Conservation (phyloP, 2,888 invertebrate species). For the Papilio gigon region DNA sequence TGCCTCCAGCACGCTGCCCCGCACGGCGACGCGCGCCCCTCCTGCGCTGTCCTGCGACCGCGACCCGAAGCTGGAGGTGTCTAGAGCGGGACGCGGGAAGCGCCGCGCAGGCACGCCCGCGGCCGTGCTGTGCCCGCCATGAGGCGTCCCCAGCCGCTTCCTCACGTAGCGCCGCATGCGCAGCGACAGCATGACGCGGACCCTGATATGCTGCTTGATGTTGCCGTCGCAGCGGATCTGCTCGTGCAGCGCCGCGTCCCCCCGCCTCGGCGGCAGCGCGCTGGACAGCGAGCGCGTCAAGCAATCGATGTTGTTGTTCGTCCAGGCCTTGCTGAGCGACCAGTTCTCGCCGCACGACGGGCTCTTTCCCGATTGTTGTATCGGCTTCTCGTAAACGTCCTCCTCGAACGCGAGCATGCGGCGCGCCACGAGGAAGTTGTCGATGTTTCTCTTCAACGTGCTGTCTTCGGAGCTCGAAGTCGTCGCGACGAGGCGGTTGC, state of each 20-base stretch:
- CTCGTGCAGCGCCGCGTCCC: constrained; percentile 72
- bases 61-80: constrained; percentile 72
- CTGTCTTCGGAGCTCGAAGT: constrained; percentile 69
- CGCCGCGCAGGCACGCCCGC: constrained; percentile 66
- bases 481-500: constrained; percentile 69
- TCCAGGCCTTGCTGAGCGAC: constrained; percentile 80
- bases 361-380: constrained; percentile 60
- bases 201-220: constrained; percentile 84
- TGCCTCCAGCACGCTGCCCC: constrained; percentile 77
- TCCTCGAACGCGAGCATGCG: constrained; percentile 74
- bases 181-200: constrained; percentile 86
- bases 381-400: constrained; percentile 75
- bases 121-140: constrained; percentile 54
- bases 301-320: constrained; percentile 67
- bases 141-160: constrained; percentile 60
- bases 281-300: constrained; percentile 64
- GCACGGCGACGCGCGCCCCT: constrained; percentile 68
- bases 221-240: constrained; percentile 81
- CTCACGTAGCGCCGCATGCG: constrained; percentile 83
- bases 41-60: constrained; percentile 72
- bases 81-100: constrained; percentile 66
- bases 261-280: constrained; percentile 55
- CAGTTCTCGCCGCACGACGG: constrained; percentile 77
- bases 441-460: constrained; percentile 71
- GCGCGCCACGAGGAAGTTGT: constrained; percentile 69